Conservation (phyloP, 2,113 vertebrate species). For the Poeciliopsis retropinna region DNA sequence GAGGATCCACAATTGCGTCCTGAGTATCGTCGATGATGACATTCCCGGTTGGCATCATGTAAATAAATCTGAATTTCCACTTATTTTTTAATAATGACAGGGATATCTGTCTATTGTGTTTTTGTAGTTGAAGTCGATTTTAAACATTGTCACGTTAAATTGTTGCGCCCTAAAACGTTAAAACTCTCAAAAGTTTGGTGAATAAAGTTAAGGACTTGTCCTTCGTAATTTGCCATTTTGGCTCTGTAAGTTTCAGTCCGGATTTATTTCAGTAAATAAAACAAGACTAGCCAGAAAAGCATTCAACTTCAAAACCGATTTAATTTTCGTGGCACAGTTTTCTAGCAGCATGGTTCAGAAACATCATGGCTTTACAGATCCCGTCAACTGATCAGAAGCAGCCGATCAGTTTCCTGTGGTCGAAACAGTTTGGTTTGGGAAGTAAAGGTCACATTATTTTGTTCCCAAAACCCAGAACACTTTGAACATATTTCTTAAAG, state of each 20-base stretch:
- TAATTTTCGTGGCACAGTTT: conserved; percentile 64
- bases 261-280: conserved; percentile 32
- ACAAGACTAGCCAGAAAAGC: conserved; percentile 16
- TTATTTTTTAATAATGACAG: not conserved
- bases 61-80: not conserved
- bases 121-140: not conserved
- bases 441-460: conserved; percentile 5
- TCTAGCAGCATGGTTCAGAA: conserved; percentile 63
- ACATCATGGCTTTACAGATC: conserved; percentile 62
- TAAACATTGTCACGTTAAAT: not conserved
- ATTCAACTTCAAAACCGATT: conserved; percentile 62
- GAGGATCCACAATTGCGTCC: not conserved
- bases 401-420: conserved; percentile 43
- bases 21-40: not conserved
- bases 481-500: conserved; percentile 10
- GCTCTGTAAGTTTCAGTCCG: not conserved
- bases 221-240: not conserved
- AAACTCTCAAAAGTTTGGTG: not conserved
- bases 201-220: not conserved
- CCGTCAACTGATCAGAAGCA: conserved; percentile 42
- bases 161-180: not conserved
- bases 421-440: not conserved
- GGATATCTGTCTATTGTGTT: not conserved
- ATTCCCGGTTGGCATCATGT: not conserved
- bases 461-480: not conserved